Base-by-base conservation (phyloP, 2,797 vertebrate species). In the Masticophis lateralis region DNA sequence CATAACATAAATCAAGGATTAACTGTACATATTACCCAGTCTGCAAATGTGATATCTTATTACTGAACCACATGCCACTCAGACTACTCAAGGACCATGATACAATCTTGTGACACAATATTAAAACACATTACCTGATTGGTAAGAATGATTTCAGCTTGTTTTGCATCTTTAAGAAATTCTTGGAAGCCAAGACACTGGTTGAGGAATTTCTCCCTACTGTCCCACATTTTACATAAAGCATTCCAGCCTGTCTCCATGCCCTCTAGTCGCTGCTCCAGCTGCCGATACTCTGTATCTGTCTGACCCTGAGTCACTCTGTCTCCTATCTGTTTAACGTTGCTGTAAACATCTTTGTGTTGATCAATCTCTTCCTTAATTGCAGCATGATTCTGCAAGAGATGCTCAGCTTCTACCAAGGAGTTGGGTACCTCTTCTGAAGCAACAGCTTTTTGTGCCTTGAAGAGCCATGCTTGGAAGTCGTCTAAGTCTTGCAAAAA, bases 401-500 rank as follows among this genome's bases (percentile, higher is more conserved):
- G 98, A 93, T 98, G 98, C 97, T 99, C 99, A 0, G 98, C 98
- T 95, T 99, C 99, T 0, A 97, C 98, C 95, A 99, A 96, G 0
- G 98, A 98, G 0, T 96, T 96, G 0, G 99, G 99, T 95, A 98
- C 97, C 53, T 99, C 99, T 83, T 99, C 99, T 0, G 99, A 98
- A 0, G 99, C 99, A 94, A 99, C 98, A 0, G 98, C 98, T 97
- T 99, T 99, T 97, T 99, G 99, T 27, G 98, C 97, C 51, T 98
- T 97, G 18, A 98, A 99, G 0, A 99, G 98, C 99, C 99, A 99
- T 0, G 98, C 98, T 96, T 99, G 99, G 97, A 99, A 99, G 96
- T 99, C 98, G 61, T 99, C 99, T 96, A 99, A 98, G 94, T 99
- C 98, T 93, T 99, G 98, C 91, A 99, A 97, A 97, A 99, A 99